Evolutionary conservation across 2,888 invertebrate species (phyloP).

Genomic region (Panopea generosa): DNA sequence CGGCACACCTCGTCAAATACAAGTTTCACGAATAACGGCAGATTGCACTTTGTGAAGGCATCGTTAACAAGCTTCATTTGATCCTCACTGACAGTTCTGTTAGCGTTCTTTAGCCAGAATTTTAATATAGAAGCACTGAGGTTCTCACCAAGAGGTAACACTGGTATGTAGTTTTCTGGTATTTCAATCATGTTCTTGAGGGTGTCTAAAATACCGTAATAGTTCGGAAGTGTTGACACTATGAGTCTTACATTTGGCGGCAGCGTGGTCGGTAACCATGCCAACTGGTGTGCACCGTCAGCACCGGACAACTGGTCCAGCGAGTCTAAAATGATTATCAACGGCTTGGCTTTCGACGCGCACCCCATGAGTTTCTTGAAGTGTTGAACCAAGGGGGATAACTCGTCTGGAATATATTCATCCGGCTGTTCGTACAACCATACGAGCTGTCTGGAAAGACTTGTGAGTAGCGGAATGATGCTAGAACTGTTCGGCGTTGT

Average conservation of each 20-base stretch:
- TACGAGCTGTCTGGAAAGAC: conserved; percentile 97
- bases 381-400: conserved; percentile 97
- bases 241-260: conserved; percentile 96
- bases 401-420: conserved; percentile 97
- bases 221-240: conserved; percentile 88
- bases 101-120: conserved; percentile 90
- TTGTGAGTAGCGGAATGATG: conserved; percentile 96
- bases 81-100: conserved; percentile 90
- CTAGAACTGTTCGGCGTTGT: conserved; percentile 99
- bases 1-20: conserved; percentile 98
- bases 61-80: conserved; percentile 98
- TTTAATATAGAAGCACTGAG: conserved; percentile 96
- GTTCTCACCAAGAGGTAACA: conserved; percentile 92
- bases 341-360: conserved; percentile 88
- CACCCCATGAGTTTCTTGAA: conserved; percentile 95
- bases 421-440: conserved; percentile 76
- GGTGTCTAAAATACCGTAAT: conserved; percentile 78
- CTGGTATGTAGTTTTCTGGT: conserved; percentile 75
- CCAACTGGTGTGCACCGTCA: conserved; percentile 97
- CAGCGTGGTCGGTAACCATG: conserved; percentile 97
- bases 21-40: conserved; percentile 98
- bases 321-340: conserved; percentile 96
- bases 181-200: conserved; percentile 76
- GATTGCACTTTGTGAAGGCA: conserved; percentile 95
- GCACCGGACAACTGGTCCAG: conserved; percentile 98